phyloP scores from a whole-genome alignment of 2,888 invertebrate species.

The Zaprionus bogoriensis region DNA sequence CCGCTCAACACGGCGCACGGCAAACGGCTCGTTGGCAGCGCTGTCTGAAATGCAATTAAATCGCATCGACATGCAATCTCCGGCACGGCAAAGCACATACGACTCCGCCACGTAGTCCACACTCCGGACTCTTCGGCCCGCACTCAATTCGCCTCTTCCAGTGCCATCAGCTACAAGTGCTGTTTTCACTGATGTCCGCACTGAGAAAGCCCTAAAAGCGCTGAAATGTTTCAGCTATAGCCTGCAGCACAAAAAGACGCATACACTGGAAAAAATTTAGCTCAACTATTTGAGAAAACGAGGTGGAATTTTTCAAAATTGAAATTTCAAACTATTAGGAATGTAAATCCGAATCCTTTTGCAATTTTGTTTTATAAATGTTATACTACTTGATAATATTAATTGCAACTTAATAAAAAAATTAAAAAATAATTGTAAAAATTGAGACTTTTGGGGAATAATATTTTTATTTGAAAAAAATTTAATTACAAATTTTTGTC shows the following conservation, averaged over 20 bases:
- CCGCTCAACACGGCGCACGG: constrained; percentile 57
- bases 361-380: too few species aligned
- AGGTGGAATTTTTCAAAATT: not conserved
- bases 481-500: too few species aligned
- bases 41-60: constrained; percentile 76
- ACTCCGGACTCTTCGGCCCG: too few species aligned
- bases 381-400: too few species aligned
- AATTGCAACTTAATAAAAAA: too few species aligned
- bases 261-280: not conserved
- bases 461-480: too few species aligned
- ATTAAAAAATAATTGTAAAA: too few species aligned
- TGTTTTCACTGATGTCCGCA: constrained; percentile 22
- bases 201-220: constrained; percentile 48
- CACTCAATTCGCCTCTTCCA: constrained; percentile 2
- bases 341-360: too few species aligned
- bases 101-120: too few species aligned
- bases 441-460: too few species aligned
- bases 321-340: too few species aligned
- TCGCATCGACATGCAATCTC: constrained; percentile 77
- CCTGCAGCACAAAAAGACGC: not conserved
- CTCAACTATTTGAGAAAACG: not conserved
- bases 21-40: constrained; percentile 66
- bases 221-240: constrained; percentile 55
- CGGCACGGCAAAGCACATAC: constrained; percentile 48
- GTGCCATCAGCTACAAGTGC: constrained; percentile 17